A percentile compares a stretch with the other conserved stretches of the same genome.
These are phyloP conservation scores for Ernsta delagoae DNA, from an alignment of 2,888 invertebrate genomes.

Conservation along the genomic window DNA sequence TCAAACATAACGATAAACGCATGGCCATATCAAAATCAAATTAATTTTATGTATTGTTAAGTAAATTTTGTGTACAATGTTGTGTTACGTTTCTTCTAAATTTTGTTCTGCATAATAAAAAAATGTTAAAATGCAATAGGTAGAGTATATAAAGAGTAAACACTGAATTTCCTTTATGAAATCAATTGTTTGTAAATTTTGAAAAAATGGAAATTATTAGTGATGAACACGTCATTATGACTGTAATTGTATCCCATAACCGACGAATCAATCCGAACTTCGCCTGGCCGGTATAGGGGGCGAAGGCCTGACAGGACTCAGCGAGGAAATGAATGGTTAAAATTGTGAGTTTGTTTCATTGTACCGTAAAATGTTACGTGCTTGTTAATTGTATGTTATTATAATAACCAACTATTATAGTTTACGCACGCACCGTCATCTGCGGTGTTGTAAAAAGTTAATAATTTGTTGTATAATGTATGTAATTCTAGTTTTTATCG, in stretches of 20 bases:
- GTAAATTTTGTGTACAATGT: constrained; percentile 52
- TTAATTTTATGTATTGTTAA: constrained; percentile 72
- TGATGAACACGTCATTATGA: constrained; percentile 4
- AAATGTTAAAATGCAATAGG: constrained; percentile 8
- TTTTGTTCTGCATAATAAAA: constrained; percentile 58
- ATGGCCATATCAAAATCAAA: constrained; percentile 82
- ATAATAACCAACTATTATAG: constrained; percentile 62
- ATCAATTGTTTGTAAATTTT: constrained; percentile 4
- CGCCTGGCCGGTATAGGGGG: background rate
- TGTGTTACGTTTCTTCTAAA: constrained; percentile 53
- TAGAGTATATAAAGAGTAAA: constrained; percentile 25
- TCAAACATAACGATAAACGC: constrained; percentile 68
- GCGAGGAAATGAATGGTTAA: constrained; percentile 48
- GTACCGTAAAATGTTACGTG: constrained; percentile 74
- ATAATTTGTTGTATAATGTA: constrained; percentile 83
- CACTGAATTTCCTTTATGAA: constrained; percentile 5
- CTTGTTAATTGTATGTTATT: constrained; percentile 64
- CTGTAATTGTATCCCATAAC: background rate
- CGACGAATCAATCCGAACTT: constrained; percentile 5
- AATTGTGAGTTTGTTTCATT: constrained; percentile 68
- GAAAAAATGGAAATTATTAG: background rate
- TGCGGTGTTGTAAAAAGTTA: constrained; percentile 76
- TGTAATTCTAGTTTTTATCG: constrained; percentile 83
- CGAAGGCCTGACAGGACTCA: constrained; percentile 14
- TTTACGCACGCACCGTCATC: constrained; percentile 60